Evolutionary conservation across 1,140 invertebrate species (phyloP), one percentile per base, ranked within the genome.

Genomic region (Drosophila tani): DNA sequence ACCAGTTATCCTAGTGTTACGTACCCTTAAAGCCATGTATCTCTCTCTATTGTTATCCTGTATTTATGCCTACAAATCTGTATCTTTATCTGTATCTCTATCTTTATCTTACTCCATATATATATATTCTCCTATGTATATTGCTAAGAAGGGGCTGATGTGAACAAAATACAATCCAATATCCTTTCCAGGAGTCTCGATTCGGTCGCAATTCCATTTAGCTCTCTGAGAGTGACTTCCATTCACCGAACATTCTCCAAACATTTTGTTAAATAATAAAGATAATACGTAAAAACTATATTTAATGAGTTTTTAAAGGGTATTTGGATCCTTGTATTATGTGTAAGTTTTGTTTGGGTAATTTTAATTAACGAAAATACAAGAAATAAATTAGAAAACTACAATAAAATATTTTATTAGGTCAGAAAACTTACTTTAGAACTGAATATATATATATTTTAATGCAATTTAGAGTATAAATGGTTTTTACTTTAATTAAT

Each of bases 61-160:
- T 77, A 60, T 77, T 77, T 78, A 76, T 73, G 24, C 32, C 40
- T 32, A 41, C 45, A 21, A 19, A 24, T 45, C 21, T 21, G 14
- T 24, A 51, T 35, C 19, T 69, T 11, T 56, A 59, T 43, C 32
- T 29, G 21, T 46, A 65, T 70, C 24, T 60, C 7, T 40, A 47
- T 46, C 46, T 46, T 1, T 71, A 63, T 55, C 51, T 59, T 43
- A 55, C 27, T 53, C n/a, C 35, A 17, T 68, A 24, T 57, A 17
- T 68, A 24, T 57, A 35, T 53, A 65, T 62, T 53, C 38, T 15
- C 41, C 15, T 43, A 49, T 21, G 55, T 63, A 17, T 79, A 62
- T 62, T 77, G 75, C 57, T 77, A 60, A 60, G 43, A 69, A 77
- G 38, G 74, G 45, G 75, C 75, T 78, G 68, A 43, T 51, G 57